Conservation (phyloP, 2,888 invertebrate species). For the Tetanocera ferruginea region DNA sequence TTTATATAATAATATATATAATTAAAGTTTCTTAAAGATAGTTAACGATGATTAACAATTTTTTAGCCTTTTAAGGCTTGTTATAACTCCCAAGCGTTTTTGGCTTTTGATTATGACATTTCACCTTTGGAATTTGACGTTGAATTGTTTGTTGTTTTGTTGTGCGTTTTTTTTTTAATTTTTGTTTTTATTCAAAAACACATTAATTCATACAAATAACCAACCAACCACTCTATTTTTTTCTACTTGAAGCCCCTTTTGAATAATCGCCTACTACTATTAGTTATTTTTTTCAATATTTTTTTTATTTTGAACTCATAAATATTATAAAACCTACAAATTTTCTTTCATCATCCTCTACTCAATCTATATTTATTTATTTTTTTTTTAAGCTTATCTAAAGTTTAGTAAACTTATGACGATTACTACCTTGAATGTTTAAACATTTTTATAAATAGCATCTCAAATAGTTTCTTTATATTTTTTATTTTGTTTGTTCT, state of each 20-base stretch:
- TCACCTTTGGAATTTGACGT: slow-evolving; percentile 21
- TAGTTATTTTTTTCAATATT: too few species aligned
- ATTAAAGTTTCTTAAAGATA: too few species aligned
- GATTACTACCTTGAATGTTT: slow-evolving; percentile 25
- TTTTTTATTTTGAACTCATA: neutral
- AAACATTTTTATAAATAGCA: slow-evolving; percentile 37
- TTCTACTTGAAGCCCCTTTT: neutral
- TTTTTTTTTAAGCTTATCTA: slow-evolving; percentile 31
- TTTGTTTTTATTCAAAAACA: slow-evolving; percentile 1
- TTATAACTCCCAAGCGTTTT: too few species aligned
- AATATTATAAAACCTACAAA: neutral
- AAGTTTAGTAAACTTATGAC: neutral
- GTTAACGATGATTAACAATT: too few species aligned
- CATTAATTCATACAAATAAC: neutral
- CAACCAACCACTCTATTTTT: neutral
- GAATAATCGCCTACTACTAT: neutral
- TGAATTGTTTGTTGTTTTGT: slow-evolving; percentile 44
- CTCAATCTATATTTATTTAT: slow-evolving; percentile 46
- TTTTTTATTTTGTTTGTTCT: neutral
- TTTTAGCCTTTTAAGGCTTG: too few species aligned
- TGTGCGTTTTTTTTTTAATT: slow-evolving; percentile 26
- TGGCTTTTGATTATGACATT: neutral
- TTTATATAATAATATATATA: too few species aligned
- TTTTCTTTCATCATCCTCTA: slow-evolving; percentile 37
- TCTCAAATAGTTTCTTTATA: slow-evolving; percentile 46